Evolutionary conservation across 1,140 invertebrate species (phyloP).

Genomic region (Battus philenor): DNA sequence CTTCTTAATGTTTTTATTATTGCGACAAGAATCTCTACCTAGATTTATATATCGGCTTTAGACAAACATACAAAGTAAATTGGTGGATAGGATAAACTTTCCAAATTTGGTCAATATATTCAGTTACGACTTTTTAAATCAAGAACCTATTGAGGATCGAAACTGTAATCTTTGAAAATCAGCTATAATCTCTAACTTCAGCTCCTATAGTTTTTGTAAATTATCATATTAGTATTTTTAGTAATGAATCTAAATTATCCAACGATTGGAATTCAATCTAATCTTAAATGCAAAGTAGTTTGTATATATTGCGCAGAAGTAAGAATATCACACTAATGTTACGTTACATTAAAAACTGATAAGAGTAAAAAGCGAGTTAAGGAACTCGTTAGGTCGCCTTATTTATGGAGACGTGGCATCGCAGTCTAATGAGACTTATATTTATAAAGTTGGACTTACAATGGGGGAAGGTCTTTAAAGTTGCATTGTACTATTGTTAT

Average conservation of each 20-base stretch:
- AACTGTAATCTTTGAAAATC: no score
- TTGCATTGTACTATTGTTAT: constrained; percentile 69
- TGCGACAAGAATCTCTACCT: no score
- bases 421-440: constrained; percentile 67
- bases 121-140: no score
- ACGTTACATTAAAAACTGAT: neutral
- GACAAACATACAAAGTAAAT: no score
- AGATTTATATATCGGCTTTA: no score
- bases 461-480: constrained; percentile 46
- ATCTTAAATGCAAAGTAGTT: neutral
- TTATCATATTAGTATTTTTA: no score
- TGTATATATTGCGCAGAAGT: neutral
- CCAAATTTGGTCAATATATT: no score
- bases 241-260: neutral
- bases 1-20: no score
- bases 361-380: constrained; percentile 10
- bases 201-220: no score
- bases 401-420: constrained; percentile 56
- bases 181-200: no score
- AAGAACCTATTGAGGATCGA: no score
- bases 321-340: neutral
- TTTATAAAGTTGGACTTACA: constrained; percentile 65
- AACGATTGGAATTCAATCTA: neutral
- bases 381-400: constrained; percentile 47
- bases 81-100: no score